Conservation (phyloP, 2,797 vertebrate species). For the Poecilia picta region DNA sequence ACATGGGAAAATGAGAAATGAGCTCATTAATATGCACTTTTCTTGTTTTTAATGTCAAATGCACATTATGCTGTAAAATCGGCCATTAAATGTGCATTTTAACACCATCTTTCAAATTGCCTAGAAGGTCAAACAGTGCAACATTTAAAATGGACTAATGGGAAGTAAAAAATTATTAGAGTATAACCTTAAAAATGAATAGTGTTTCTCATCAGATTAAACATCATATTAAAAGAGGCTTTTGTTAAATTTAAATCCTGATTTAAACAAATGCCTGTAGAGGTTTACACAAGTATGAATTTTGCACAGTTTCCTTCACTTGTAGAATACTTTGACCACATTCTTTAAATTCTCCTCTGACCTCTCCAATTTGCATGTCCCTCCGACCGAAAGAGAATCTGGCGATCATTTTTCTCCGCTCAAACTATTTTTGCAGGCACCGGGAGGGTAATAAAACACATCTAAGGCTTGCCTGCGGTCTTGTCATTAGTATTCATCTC, state of each 20-base stretch:
- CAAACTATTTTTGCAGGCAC: conserved; percentile 47
- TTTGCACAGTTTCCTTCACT: conserved; percentile 36
- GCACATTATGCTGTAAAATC: background rate
- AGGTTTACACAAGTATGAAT: conserved; percentile 15
- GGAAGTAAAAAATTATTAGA: too few relatives aligned
- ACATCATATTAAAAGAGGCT: background rate
- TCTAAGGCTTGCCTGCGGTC: conserved; percentile 46
- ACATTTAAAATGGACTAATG: background rate
- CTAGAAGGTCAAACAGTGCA: background rate
- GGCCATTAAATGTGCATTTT: background rate
- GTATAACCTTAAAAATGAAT: background rate
- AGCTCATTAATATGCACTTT: background rate
- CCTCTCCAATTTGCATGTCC: conserved; percentile 62
- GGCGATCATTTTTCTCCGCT: conserved; percentile 52
- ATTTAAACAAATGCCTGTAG: background rate
- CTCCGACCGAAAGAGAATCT: conserved; percentile 53
- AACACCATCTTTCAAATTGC: background rate
- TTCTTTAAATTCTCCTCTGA: conserved; percentile 33
- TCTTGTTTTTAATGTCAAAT: background rate
- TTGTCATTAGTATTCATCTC: conserved; percentile 65
- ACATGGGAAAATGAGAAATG: background rate
- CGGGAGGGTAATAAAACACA: conserved; percentile 54
- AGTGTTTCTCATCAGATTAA: background rate
- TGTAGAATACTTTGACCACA: conserved; percentile 38
- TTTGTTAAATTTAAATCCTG: background rate